Percentiles rank a stretch among this genome's conserved stretches.
Evolutionary conservation across 2,797 vertebrate species (phyloP).

Genomic region (Anolis apletophallus): DNA sequence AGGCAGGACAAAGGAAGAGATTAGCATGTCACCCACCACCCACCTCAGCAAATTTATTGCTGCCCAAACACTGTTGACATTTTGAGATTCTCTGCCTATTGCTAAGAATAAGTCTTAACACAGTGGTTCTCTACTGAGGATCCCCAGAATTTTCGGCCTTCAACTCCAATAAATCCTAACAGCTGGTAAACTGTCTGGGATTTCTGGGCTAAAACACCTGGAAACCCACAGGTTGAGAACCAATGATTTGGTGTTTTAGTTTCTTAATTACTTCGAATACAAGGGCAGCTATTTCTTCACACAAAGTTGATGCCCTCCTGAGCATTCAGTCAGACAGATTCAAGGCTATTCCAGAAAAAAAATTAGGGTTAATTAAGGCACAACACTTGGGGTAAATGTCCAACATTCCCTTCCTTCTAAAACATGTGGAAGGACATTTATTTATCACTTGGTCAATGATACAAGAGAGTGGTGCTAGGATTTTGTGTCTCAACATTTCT

Average conservation of each 20-base stretch:
- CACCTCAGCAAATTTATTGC: neutral
- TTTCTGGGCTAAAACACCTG: too few species aligned
- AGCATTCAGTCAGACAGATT: neutral
- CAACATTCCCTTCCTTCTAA: neutral
- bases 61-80: neutral
- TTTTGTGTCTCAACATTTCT: slow-evolving; percentile 56
- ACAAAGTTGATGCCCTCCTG: neutral
- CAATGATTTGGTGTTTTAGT: too few species aligned
- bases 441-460: slow-evolving; percentile 30
- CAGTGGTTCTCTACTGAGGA: too few species aligned
- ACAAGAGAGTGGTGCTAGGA: slow-evolving; percentile 43
- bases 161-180: too few species aligned
- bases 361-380: neutral
- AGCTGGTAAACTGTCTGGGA: too few species aligned
- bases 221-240: too few species aligned
- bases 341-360: neutral
- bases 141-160: too few species aligned
- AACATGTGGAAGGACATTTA: slow-evolving; percentile 1
- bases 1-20: neutral
- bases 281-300: neutral
- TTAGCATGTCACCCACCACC: accelerated
- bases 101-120: neutral
- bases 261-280: neutral
- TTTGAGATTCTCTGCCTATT: neutral
- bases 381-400: neutral